Conservation (phyloP, 1,140 invertebrate species). For the Drosophila guanche region DNA sequence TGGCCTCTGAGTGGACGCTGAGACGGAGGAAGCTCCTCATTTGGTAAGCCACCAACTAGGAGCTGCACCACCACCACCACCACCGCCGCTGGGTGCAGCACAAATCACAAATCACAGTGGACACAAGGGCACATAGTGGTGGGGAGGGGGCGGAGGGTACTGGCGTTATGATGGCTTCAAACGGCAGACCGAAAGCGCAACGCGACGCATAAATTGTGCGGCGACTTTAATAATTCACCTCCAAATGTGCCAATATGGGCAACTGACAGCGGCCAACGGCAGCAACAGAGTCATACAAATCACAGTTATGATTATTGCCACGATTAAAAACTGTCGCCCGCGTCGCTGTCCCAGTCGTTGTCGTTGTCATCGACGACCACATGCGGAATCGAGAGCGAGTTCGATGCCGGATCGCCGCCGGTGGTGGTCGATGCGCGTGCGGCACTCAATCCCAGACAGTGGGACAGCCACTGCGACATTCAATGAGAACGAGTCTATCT, state of each 20-base stretch:
- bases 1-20: constrained; percentile 26
- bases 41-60: constrained; percentile 78
- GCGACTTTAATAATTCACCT: constrained; percentile 77
- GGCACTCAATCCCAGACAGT: constrained; percentile 66
- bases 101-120: constrained; percentile 47
- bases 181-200: constrained; percentile 27
- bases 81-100: constrained; percentile 42
- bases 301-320: constrained; percentile 81
- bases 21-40: constrained; percentile 56
- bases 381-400: constrained; percentile 17
- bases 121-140: not conserved
- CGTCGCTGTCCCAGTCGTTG: constrained; percentile 19
- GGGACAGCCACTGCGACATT: constrained; percentile 24
- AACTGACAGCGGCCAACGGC: constrained; percentile 26
- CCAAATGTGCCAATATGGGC: constrained; percentile 60
- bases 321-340: constrained; percentile 80
- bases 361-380: constrained; percentile 36
- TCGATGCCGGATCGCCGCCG: constrained; percentile 26
- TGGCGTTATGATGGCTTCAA: constrained; percentile 72
- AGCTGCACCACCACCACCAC: constrained; percentile 40
- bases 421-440: constrained; percentile 73
- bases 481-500: constrained; percentile 73
- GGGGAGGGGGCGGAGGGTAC: constrained; percentile 2
- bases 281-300: constrained; percentile 78
- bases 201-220: constrained; percentile 75